These are phyloP conservation scores for Hystrix brachyura DNA, from an alignment of 2,113 vertebrate genomes.

Conservation along the genomic window DNA sequence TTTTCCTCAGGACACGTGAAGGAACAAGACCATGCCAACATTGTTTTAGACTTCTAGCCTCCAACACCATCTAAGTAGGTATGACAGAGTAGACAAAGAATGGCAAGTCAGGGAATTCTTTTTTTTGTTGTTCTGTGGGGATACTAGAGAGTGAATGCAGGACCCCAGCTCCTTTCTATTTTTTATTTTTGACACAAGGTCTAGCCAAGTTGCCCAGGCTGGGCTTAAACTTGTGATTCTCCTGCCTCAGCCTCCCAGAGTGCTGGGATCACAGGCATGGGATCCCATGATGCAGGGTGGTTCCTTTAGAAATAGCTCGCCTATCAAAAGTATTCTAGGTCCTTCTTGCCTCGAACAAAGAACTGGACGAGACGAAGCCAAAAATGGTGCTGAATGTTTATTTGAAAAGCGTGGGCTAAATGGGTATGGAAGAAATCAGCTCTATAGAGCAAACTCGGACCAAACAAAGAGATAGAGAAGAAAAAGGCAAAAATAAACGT, in stretches of 20 bases:
- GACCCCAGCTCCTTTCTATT: background rate
- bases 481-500: too few relatives aligned
- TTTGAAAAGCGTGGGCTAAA: too few relatives aligned
- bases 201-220: background rate
- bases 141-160: background rate
- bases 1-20: background rate
- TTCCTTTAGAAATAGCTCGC: too few relatives aligned
- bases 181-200: background rate
- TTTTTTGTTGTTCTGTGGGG: background rate
- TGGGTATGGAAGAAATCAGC: too few relatives aligned
- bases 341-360: too few relatives aligned
- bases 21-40: accelerated
- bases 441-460: too few relatives aligned
- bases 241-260: background rate
- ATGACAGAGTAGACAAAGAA: too few relatives aligned
- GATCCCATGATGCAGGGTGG: background rate
- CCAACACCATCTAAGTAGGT: background rate
- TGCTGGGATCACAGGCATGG: background rate
- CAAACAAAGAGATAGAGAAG: too few relatives aligned
- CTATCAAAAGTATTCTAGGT: too few relatives aligned
- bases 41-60: background rate
- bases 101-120: background rate
- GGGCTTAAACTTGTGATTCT: background rate
- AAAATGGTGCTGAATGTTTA: too few relatives aligned
- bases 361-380: too few relatives aligned